Evolutionary conservation across 2,113 vertebrate genomes (phyloP).

Genomic region (Corydoras sp.): DNA sequence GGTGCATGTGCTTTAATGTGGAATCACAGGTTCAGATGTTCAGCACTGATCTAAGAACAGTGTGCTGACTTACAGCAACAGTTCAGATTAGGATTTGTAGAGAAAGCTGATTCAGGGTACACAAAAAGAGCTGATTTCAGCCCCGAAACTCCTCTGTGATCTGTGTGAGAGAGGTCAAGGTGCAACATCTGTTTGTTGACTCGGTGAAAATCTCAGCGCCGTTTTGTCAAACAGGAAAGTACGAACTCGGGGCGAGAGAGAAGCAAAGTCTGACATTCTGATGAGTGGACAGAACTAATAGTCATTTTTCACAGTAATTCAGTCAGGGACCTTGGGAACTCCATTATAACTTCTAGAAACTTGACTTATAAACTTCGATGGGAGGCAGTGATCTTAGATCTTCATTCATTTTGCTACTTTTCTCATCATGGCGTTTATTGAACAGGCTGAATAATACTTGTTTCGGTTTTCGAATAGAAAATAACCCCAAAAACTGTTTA

Average conservation of each 20-base stretch:
- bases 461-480: too few relatives aligned
- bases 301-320: not conserved
- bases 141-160: not conserved
- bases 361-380: too few relatives aligned
- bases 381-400: too few relatives aligned
- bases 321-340: not conserved
- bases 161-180: slow-evolving; percentile 31
- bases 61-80: too few relatives aligned
- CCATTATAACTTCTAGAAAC: too few relatives aligned
- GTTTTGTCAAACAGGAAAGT: slow-evolving; percentile 34
- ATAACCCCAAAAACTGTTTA: too few relatives aligned
- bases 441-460: too few relatives aligned
- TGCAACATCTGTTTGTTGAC: slow-evolving; percentile 44
- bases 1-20: too few relatives aligned
- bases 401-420: too few relatives aligned
- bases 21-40: too few relatives aligned
- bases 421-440: too few relatives aligned
- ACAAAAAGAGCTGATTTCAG: slow-evolving; percentile 1
- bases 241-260: slow-evolving; percentile 4
- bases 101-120: not conserved
- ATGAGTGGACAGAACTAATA: slow-evolving; percentile 6
- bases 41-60: not conserved
- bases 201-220: slow-evolving; percentile 29
- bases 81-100: not conserved
- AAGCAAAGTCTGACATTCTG: slow-evolving; percentile 7